Conservation (phyloP, 2,888 invertebrate species). For the Diaperis boleti region DNA sequence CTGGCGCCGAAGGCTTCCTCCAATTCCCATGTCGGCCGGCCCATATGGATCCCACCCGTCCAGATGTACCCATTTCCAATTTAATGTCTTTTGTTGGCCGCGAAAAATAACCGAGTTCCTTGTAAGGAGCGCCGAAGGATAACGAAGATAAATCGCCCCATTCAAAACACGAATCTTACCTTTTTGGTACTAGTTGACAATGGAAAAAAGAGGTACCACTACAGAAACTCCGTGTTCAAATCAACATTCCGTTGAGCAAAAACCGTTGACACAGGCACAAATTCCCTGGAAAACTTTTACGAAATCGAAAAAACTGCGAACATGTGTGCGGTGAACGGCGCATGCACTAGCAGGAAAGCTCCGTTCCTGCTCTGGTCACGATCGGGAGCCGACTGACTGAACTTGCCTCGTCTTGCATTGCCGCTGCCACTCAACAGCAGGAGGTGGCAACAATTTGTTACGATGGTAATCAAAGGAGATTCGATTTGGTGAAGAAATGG, state of each 20-base stretch:
- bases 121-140: too few relatives aligned
- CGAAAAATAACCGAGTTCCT: too few relatives aligned
- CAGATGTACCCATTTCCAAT: not conserved
- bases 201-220: not conserved
- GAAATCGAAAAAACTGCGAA: constrained; percentile 7
- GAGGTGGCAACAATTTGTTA: constrained; percentile 30
- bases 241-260: constrained; percentile 6
- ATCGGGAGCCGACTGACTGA: constrained; percentile 29
- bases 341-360: constrained; percentile 36
- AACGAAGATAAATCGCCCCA: too few relatives aligned
- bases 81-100: not conserved
- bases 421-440: constrained; percentile 14
- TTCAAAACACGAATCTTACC: not conserved
- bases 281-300: not conserved
- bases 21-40: not conserved
- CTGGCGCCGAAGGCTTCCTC: constrained; percentile 30
- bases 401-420: not conserved
- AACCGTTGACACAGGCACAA: not conserved
- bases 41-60: not conserved
- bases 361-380: constrained; percentile 31
- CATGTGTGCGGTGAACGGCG: constrained; percentile 32
- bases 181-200: not conserved
- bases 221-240: too few relatives aligned
- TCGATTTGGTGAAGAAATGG: not conserved
- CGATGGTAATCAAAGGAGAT: not conserved